Conservation (phyloP, 2,888 invertebrate genomes). For the Drosophila mulleri region DNA sequence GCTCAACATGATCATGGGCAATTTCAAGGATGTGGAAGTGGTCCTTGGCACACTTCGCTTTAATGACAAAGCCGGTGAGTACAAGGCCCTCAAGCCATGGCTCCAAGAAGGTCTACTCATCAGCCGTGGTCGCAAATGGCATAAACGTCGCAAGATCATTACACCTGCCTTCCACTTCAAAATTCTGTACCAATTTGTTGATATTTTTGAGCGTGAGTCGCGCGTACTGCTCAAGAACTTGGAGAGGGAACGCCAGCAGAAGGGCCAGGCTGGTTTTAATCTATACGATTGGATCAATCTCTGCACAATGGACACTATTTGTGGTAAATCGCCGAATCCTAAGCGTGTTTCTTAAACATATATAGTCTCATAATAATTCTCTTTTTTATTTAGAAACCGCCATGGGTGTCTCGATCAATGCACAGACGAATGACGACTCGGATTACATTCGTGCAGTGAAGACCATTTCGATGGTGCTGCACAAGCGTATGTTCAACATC, state of each 20-base stretch:
- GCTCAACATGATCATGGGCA: conserved; percentile 75
- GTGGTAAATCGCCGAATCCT: conserved; percentile 85
- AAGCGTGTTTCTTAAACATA: too few relatives aligned
- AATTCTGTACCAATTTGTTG: conserved; percentile 90
- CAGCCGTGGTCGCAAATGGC: conserved; percentile 84
- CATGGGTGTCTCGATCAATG: conserved; percentile 92
- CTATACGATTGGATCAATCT: conserved; percentile 88
- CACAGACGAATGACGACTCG: conserved; percentile 89
- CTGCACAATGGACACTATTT: conserved; percentile 88
- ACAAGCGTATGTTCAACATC: conserved; percentile 84
- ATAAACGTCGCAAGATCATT: conserved; percentile 88
- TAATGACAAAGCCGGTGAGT: conserved; percentile 86
- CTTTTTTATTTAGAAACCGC: conserved; percentile 88
- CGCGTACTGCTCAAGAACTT: conserved; percentile 87
- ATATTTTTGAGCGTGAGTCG: conserved; percentile 89
- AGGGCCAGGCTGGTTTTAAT: conserved; percentile 87
- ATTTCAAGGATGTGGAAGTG: conserved; percentile 80
- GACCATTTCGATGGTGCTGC: conserved; percentile 84
- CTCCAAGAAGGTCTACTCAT: conserved; percentile 87
- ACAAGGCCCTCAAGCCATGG: conserved; percentile 86
- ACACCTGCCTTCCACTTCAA: conserved; percentile 93
- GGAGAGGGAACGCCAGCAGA: conserved; percentile 85
- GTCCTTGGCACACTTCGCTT: conserved; percentile 82
- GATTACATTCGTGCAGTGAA: conserved; percentile 91
- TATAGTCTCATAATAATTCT: not conserved